These are phyloP conservation scores for Agrochola macilenta DNA, from an alignment of 2,888 invertebrate genomes.

Conservation along the genomic window DNA sequence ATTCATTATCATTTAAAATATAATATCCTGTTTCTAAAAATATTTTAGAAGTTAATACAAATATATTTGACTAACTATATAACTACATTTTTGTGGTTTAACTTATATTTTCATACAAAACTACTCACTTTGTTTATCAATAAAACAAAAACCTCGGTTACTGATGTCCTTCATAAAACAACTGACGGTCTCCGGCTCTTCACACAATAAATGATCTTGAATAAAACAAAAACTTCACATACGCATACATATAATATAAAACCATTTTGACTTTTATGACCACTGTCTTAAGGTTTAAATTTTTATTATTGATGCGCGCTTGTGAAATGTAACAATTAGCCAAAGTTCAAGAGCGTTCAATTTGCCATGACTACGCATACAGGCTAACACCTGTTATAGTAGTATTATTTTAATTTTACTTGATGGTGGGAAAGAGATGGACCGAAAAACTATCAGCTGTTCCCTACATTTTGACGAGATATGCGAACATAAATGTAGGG, in stretches of 20 bases:
- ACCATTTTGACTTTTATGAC: neutral
- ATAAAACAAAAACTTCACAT: slow-evolving; percentile 14
- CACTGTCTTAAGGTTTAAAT: neutral
- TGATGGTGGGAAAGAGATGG: too few relatives aligned
- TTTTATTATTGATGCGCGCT: neutral
- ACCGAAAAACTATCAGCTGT: too few relatives aligned
- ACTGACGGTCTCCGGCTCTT: neutral
- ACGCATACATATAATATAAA: neutral
- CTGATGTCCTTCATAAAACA: slow-evolving; percentile 20
- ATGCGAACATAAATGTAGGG: too few relatives aligned
- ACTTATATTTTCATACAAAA: neutral
- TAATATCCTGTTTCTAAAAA: neutral
- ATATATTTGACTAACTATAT: neutral
- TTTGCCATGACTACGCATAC: neutral
- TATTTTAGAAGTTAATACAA: neutral
- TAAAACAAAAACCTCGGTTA: neutral
- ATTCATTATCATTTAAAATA: neutral
- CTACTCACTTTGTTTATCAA: neutral
- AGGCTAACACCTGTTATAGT: too few relatives aligned
- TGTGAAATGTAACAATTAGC: neutral
- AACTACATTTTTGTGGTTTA: too few relatives aligned
- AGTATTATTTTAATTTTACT: too few relatives aligned
- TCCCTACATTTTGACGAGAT: too few relatives aligned
- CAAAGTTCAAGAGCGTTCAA: slow-evolving; percentile 56
- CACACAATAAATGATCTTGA: neutral